A percentile compares a stretch with the other conserved stretches of the same genome.
Evolutionary conservation across 2,888 invertebrate genomes (phyloP).

Genomic region (Tiliacea aurago): DNA sequence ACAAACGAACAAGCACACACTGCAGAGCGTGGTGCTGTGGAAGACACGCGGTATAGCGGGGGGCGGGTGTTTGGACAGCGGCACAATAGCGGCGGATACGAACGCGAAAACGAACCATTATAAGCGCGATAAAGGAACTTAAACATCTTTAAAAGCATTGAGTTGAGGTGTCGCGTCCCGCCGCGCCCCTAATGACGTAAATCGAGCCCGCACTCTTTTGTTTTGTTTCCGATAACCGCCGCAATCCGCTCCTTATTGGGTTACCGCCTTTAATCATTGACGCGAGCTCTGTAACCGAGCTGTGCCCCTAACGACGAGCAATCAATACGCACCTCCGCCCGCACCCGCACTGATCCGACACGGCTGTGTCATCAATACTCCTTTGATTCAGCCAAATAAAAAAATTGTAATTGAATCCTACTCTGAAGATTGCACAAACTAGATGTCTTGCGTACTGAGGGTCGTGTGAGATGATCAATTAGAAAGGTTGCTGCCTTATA

Average conservation of each 20-base stretch:
- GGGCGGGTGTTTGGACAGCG: constrained; percentile 80
- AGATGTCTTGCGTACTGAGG: constrained; percentile 55
- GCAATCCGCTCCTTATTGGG: constrained; percentile 84
- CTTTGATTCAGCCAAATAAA: constrained; percentile 80
- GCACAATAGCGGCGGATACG: constrained; percentile 82
- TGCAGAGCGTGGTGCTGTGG: constrained; percentile 72
- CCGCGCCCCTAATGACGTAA: constrained; percentile 85
- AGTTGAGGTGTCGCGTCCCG: constrained; percentile 72
- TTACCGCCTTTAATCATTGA: constrained; percentile 88
- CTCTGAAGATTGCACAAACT: constrained; percentile 63
- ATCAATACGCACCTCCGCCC: constrained; percentile 73
- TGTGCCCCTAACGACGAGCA: constrained; percentile 77
- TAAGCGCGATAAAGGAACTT: constrained; percentile 69
- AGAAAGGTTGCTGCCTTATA: constrained; percentile 22
- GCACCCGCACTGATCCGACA: constrained; percentile 29
- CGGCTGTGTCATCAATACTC: constrained; percentile 85
- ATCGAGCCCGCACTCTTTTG: constrained; percentile 84
- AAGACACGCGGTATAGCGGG: constrained; percentile 57
- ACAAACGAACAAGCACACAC: constrained; percentile 53
- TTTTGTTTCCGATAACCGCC: constrained; percentile 80
- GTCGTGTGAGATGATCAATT: constrained; percentile 36
- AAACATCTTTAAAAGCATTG: constrained; percentile 74
- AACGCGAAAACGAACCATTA: constrained; percentile 78
- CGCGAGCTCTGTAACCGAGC: constrained; percentile 73
- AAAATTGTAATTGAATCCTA: constrained; percentile 79